Conservation (phyloP, 2,888 invertebrate species). For the Druceiella hillmani region DNA sequence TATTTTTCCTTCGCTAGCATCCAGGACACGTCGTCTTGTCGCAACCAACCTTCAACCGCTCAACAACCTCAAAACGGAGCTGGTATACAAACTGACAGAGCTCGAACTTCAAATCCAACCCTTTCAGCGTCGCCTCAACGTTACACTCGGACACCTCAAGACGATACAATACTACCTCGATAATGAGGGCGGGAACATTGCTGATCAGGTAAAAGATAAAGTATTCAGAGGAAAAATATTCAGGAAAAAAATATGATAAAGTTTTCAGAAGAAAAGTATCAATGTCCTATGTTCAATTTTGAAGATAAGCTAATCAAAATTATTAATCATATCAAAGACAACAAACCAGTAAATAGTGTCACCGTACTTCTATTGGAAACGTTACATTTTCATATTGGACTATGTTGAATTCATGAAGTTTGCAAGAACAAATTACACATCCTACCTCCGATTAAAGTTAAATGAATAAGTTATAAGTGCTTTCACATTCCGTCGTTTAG, state of each 20-base stretch:
- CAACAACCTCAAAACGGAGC: slow-evolving; percentile 62
- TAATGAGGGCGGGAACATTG: slow-evolving; percentile 65
- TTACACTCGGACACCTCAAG: slow-evolving; percentile 66
- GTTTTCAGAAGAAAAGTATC: slow-evolving; percentile 4
- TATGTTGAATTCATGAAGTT: no score
- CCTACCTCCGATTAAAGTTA: no score
- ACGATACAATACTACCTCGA: slow-evolving; percentile 74
- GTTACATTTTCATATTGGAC: no score
- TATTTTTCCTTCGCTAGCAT: slow-evolving; percentile 32
- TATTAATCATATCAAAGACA: no score
- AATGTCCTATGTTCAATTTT: slow-evolving; percentile 3
- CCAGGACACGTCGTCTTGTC: slow-evolving; percentile 60
- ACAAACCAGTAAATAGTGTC: no score
- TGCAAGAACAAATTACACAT: no score
- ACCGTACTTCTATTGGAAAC: no score
- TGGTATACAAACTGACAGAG: slow-evolving; percentile 71
- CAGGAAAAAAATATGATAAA: not conserved
- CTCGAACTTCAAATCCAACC: slow-evolving; percentile 69
- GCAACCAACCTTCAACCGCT: slow-evolving; percentile 61
- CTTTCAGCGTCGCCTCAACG: slow-evolving; percentile 65
- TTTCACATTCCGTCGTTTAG: no score
- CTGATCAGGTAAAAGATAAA: slow-evolving; percentile 53
- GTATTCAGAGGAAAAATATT: slow-evolving; percentile 1
- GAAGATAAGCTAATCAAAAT: slow-evolving; percentile 10
- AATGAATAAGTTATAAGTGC: no score